Evolutionary conservation across 1,140 invertebrate genomes (phyloP).

Genomic region (Drosophila virilis): DNA sequence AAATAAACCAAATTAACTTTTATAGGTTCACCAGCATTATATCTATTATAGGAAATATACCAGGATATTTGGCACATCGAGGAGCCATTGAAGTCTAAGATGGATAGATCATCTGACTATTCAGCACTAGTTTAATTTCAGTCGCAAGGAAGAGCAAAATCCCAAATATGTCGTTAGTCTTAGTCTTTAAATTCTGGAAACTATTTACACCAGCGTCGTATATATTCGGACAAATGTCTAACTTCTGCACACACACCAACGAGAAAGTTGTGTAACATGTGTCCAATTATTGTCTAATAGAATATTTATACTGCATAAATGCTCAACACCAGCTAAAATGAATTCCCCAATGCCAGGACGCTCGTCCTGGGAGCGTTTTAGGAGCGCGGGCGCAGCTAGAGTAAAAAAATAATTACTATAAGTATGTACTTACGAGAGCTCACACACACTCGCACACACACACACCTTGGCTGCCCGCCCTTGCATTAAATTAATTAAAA

Average conservation of each 20-base stretch:
- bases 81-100: too few relatives aligned
- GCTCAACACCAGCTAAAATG: not conserved
- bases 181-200: constrained; percentile 26
- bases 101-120: too few relatives aligned
- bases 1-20: too few relatives aligned
- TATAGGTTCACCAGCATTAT: too few relatives aligned
- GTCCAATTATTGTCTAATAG: constrained; percentile 30
- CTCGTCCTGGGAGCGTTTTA: constrained; percentile 1
- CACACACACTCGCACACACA: constrained; percentile 6
- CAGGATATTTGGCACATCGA: too few relatives aligned
- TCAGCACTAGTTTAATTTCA: too few relatives aligned
- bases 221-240: constrained; percentile 33
- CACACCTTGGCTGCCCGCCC: constrained; percentile 3
- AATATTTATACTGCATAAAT: constrained; percentile 27
- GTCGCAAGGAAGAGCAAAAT: too few relatives aligned
- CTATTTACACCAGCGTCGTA: constrained; percentile 41
- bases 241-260: not conserved
- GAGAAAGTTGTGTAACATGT: constrained; percentile 15
- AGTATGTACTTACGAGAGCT: constrained; percentile 6
- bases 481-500: constrained; percentile 54
- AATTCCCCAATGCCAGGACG: not conserved
- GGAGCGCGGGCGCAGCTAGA: not conserved
- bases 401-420: constrained; percentile 27
- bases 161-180: not conserved
- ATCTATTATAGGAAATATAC: too few relatives aligned